Conservation (phyloP, 2,888 invertebrate species). For the Candidula unifasciata region DNA sequence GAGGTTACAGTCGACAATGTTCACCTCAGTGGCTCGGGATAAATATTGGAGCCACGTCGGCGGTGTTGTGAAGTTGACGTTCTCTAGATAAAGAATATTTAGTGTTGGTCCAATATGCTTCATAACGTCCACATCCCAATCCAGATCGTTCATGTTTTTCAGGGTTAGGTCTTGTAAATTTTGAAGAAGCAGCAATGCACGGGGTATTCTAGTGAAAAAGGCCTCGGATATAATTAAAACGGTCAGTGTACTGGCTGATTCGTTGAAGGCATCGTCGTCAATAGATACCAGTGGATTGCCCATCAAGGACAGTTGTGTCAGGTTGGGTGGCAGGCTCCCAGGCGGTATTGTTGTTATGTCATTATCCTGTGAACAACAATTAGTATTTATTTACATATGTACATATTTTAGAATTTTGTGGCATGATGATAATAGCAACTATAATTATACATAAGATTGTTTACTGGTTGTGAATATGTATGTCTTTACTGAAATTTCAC, state of each 20-base stretch:
- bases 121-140: background rate
- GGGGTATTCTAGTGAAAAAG: background rate
- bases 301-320: background rate
- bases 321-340: background rate
- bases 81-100: background rate
- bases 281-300: background rate
- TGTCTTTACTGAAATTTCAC: too few relatives aligned
- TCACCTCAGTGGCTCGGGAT: background rate
- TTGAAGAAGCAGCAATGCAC: background rate
- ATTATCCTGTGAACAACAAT: background rate
- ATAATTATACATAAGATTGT: too few relatives aligned
- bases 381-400: background rate
- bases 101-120: background rate
- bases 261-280: background rate
- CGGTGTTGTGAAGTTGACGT: background rate
- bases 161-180: background rate
- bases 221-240: background rate
- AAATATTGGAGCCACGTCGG: background rate
- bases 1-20: background rate
- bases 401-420: too few relatives aligned
- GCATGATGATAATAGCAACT: too few relatives aligned
- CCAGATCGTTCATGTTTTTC: background rate
- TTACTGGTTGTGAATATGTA: too few relatives aligned
- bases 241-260: background rate
- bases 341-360: background rate